phyloP scores from a whole-genome alignment of 2,888 invertebrate genomes.

The Euclidia mi region DNA sequence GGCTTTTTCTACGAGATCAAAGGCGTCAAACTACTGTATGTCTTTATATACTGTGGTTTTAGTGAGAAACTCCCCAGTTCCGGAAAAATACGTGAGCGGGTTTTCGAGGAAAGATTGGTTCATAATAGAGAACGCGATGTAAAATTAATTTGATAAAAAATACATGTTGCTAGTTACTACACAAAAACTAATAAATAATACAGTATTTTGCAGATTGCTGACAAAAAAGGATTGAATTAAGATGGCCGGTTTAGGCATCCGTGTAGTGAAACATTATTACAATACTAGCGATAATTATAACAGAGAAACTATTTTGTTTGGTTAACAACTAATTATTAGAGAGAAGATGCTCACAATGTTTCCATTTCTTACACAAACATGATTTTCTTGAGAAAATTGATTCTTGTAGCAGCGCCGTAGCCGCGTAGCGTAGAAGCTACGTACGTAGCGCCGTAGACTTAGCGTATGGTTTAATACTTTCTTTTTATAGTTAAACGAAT shows the following conservation, averaged over 20 bases:
- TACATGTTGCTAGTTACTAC: no score
- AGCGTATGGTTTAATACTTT: not conserved
- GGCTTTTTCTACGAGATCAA: no score
- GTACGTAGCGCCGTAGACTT: conserved; percentile 41
- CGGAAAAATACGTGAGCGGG: conserved; percentile 2
- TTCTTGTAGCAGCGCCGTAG: conserved; percentile 17
- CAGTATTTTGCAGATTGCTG: no score
- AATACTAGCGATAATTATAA: no score
- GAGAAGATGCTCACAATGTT: not conserved
- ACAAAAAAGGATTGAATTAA: no score
- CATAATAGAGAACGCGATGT: not conserved
- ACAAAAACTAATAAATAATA: no score
- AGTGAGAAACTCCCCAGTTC: conserved; percentile 21
- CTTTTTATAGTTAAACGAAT: no score
- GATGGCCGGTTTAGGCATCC: no score
- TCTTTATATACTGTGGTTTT: no score
- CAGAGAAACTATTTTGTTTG: not conserved
- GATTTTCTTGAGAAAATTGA: conserved; percentile 16
- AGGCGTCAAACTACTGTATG: no score
- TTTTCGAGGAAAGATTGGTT: not conserved
- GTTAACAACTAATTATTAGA: not conserved
- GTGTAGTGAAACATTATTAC: no score
- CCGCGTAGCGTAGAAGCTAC: conserved; percentile 22
- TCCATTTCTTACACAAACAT: conserved; percentile 13
- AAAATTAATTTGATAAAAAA: no score